Conservation (phyloP, 2,113 vertebrate species). For the Microcebus jonahi region DNA sequence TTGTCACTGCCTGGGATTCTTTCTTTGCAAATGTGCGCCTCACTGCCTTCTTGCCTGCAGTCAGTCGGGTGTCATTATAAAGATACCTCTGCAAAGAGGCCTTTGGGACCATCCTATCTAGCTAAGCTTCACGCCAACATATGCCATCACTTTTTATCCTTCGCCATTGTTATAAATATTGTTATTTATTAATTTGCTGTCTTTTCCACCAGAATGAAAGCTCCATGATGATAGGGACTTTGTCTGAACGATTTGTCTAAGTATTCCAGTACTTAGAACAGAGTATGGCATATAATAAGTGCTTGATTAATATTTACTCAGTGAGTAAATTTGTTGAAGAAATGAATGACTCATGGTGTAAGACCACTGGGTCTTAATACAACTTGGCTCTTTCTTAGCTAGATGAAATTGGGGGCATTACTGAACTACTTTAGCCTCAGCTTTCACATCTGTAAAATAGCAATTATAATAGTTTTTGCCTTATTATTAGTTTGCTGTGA, state of each 20-base stretch:
- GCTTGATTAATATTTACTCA: neutral
- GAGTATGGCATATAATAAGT: neutral
- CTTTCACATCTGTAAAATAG: neutral
- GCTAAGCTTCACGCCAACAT: neutral
- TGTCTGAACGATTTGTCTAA: neutral
- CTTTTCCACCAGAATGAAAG: neutral
- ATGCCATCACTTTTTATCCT: neutral
- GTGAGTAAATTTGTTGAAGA: neutral
- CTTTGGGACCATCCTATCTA: neutral
- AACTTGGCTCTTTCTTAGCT: neutral
- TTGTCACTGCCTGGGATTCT: neutral
- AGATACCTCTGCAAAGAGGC: neutral
- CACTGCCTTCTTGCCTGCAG: neutral
- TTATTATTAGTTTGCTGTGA: neutral
- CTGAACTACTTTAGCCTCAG: neutral
- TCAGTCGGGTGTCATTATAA: neutral
- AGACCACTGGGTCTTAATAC: neutral
- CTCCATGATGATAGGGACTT: neutral
- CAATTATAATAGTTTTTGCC: neutral
- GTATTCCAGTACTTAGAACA: neutral
- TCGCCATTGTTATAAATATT: neutral
- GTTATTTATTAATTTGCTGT: slow-evolving; percentile 1
- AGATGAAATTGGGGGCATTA: neutral
- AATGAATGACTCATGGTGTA: neutral
- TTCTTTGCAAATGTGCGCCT: neutral